Base-by-base conservation (phyloP, 2,888 invertebrate genomes). In the Tinea trinotella region DNA sequence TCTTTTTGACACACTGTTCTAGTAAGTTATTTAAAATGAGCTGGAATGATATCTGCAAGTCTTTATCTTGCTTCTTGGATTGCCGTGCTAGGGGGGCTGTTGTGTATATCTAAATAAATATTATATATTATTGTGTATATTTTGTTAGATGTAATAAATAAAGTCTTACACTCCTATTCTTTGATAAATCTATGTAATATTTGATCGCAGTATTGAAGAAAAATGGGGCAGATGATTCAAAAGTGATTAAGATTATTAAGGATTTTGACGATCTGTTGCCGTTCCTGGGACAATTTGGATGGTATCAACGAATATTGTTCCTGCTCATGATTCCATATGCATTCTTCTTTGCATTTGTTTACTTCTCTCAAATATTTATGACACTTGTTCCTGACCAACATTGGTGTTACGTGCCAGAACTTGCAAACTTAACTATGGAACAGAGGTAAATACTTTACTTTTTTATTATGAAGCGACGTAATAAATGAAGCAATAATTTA, bases 351-450 rank as follows among this genome's bases (percentile, higher is more conserved):
- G 83, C 84, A 0, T 84, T 85, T 62, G 81, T 85, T 0, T 84
- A 84, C 64, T 84, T 85, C 58, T 73, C 76, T 0, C 84, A 85
- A 63, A 84, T 85, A 50, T 85, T 85, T 63, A 84, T 85, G 84
- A 79, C 82, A 0, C 58, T 82, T 0, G 76, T 76, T 12, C 84
- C 84, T 0, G 69, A 71, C 1, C 65, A 81, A 34, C 72, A 84
- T 34, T 85, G 84, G 84, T 85, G 84, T 20, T 65, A 53, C 3
- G 77, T 79, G 0, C 64, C 67, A 0, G 76, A 79, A 53, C 55
- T 85, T 34, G 62, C 40, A 0, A 72, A 76, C 40, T 48, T 83
- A 36, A 74, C 60, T 2, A 64, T 75, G 0, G 77, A 76, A 2
- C 65, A 70, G 36, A 67, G 84, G 84, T 82, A 9, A 2, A 4